Conservation (phyloP, 2,888 invertebrate species). For the Brenthis ino region DNA sequence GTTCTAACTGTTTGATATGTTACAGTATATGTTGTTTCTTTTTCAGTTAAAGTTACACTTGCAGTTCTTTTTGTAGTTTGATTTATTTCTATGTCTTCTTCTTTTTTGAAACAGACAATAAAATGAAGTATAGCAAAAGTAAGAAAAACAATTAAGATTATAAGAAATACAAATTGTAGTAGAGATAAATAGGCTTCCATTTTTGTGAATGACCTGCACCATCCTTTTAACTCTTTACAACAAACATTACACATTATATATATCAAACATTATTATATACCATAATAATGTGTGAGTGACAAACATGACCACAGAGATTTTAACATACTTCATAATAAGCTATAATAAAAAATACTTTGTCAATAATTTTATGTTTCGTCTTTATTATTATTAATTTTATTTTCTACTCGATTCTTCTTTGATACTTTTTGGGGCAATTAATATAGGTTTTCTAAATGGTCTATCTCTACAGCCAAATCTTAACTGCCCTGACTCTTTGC, state of each 20-base stretch:
- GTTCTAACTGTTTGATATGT: neutral
- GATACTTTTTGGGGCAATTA: slow-evolving; percentile 23
- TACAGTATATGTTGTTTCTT: neutral
- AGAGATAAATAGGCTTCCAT: slow-evolving; percentile 56
- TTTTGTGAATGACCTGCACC: slow-evolving; percentile 68
- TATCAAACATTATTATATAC: slow-evolving; percentile 30
- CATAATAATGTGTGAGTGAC: slow-evolving; percentile 29
- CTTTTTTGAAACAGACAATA: slow-evolving; percentile 48
- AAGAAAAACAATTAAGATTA: slow-evolving; percentile 53
- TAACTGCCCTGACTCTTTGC: slow-evolving; percentile 92
- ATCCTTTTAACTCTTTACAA: slow-evolving; percentile 61
- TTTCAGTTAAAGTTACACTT: neutral
- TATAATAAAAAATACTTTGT: neutral
- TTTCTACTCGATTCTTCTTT: slow-evolving; percentile 9
- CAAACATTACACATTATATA: slow-evolving; percentile 63
- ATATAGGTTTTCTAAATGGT: slow-evolving; percentile 87
- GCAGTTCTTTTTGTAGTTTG: neutral
- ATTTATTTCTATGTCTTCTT: neutral
- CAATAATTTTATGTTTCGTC: neutral
- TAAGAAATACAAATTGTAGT: slow-evolving; percentile 55
- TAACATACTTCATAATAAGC: neutral
- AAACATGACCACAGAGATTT: slow-evolving; percentile 54
- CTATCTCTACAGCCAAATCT: slow-evolving; percentile 92
- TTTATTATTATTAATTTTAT: neutral
- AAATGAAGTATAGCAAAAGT: slow-evolving; percentile 63